Conservation (phyloP, 2,888 invertebrate species). For the Caenorhabditis sp. region DNA sequence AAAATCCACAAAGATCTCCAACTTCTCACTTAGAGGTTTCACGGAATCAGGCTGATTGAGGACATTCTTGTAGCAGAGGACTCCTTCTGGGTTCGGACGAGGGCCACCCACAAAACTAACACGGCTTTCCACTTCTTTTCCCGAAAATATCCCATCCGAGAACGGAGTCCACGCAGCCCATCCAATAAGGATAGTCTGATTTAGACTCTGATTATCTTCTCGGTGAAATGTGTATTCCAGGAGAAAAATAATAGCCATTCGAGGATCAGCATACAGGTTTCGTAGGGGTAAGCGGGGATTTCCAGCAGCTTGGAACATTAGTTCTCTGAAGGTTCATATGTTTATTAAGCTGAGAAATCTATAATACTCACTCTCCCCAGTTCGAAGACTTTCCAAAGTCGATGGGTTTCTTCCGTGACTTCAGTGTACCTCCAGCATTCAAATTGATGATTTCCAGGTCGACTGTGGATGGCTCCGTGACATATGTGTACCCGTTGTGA, state of each 20-base stretch:
- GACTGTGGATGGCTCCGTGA: constrained; percentile 84
- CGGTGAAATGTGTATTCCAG: constrained; percentile 75
- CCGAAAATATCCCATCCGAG: constrained; percentile 71
- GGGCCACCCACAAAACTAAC: constrained; percentile 84
- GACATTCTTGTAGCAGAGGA: constrained; percentile 84
- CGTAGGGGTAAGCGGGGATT: constrained; percentile 66
- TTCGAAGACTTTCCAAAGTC: constrained; percentile 28
- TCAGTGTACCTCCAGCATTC: constrained; percentile 52
- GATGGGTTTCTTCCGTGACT: constrained; percentile 55
- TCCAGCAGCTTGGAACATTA: constrained; percentile 50
- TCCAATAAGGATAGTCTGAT: constrained; percentile 79
- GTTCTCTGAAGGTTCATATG: constrained; percentile 59
- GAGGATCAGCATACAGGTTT: constrained; percentile 62
- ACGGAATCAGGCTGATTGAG: constrained; percentile 49
- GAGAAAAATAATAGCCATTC: constrained; percentile 78
- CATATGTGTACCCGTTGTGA: constrained; percentile 85
- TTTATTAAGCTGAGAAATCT: background rate
- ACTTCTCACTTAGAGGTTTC: constrained; percentile 39
- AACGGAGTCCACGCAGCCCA: constrained; percentile 85
- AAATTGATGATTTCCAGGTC: constrained; percentile 76
- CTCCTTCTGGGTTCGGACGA: constrained; percentile 84
- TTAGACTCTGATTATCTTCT: constrained; percentile 59
- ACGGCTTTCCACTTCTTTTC: constrained; percentile 44
- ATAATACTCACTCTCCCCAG: constrained; percentile 29
- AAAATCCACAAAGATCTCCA: constrained; percentile 55